Base-by-base conservation (phyloP, 1,140 invertebrate species). In the Achatina immaculata region DNA sequence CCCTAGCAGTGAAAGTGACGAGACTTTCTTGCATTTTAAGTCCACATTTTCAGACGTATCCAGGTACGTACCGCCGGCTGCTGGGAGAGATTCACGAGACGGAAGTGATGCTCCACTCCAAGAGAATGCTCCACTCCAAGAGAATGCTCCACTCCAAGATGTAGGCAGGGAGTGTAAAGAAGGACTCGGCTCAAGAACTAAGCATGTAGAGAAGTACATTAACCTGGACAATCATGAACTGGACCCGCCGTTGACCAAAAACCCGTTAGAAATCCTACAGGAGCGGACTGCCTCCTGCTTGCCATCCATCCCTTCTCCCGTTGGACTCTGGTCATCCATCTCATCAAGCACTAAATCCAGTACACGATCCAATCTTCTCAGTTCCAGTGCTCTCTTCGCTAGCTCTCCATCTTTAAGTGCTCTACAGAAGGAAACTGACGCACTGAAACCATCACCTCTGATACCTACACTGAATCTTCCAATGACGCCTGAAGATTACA, bases 401-500 rank as follows among this genome's bases (percentile, higher is more conserved):
- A 81, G 82, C 55, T 81, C 79, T 0, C 75, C 82, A 1, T 81
- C 82, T 3, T 74, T 83, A 42, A 78, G 55, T 36, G 82, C 82
- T 42, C 82, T 83, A 4, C 82, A 83, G 51, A 58, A 76, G 43
- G 82, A 83, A 55, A 83, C 82, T 0, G 82, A 83, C 42, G 82
- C 82, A 65, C 82, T 83, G 36, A 83, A 81, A 69, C 45, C 82
- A 0, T 81, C 79, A n/a, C 66, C 78, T 21, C 80, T 85, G n/a
- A 62, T 85, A 68, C 84, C 84, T 7, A 71, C 80, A 6, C 58
- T 81, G 9, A 62, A 66, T n/a, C 45, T 76, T 34, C 78, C 81
- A 24, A 81, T 81, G 74, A 82, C 81, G 24, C 74, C 83, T 2
- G 81, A 82, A 55, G 81, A 78, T 40, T 83, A 83, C 69, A 77